Evolutionary conservation across 2,113 vertebrate species (phyloP), one percentile per base, ranked within the genome.

Genomic region (Chelonoidis abingdonii): DNA sequence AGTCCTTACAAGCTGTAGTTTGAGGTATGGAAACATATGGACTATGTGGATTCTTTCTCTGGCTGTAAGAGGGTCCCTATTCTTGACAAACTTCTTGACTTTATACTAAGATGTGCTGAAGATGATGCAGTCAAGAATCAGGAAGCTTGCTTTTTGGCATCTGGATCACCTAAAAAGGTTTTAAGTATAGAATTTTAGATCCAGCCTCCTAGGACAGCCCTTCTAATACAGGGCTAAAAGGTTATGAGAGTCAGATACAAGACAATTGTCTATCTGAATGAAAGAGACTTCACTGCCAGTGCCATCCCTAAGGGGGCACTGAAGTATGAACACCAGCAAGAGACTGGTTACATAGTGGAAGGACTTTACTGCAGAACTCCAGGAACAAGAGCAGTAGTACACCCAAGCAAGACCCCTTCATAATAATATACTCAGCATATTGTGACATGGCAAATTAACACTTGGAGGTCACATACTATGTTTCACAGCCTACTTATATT

Each of bases 141-240:
- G 24, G 96, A 89, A 38, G 96, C 91, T 25, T 90, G 93, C 44
- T 98, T 98, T 94, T 95, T 98, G 12, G 92, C 98, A 79, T 98
- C 98, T 1, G 96, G 9, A 98, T 98, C 86, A 98, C 98, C 1
- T 97, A 97, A 80, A 98, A 98, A 97, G 98, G 98, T 88, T 98
- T 98, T 88, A 98, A 98, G 96, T 94, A 98, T 87, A 97, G 98
- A 89, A 92, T 85, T 1, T 97, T 98, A 35, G 93, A 98, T 53
- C 98, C 97, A 3, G 93, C 97, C 14, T 85, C 87, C 14, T 96
- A 97, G 4, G 96, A 95, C 3, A 98, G 98, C 92, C 98, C 98
- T 1, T 98, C 97, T 96, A 97, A 96, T 4, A 96, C 98, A 2
- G 98, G 98, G 29, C 96, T 98, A 10, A 98, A 98, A 94, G 98